phyloP scores from a whole-genome alignment of 2,888 invertebrate species.

The Callosobruchus maculatus region DNA sequence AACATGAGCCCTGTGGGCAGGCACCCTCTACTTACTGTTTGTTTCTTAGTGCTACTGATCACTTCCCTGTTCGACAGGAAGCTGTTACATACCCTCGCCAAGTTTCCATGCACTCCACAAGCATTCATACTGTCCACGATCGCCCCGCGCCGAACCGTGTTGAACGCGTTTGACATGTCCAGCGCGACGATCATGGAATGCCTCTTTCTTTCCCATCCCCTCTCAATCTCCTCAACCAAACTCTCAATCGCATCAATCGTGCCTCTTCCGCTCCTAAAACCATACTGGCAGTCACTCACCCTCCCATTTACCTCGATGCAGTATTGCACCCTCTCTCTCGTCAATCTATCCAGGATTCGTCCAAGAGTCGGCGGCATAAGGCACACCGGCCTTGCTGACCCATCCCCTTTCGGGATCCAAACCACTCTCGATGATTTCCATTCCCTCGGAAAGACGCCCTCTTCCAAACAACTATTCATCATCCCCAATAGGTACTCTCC shows the following conservation, averaged over 20 bases:
- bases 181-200: neutral
- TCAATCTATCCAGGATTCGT: neutral
- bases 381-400: neutral
- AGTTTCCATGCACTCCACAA: too few species aligned
- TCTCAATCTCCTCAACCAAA: neutral
- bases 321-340: too few species aligned
- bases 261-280: neutral
- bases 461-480: neutral
- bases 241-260: neutral
- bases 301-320: neutral
- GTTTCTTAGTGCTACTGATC: neutral
- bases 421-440: neutral
- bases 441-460: neutral
- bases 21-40: neutral
- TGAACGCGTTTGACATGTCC: neutral
- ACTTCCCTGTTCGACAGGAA: neutral
- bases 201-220: neutral
- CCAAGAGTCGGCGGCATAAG: neutral
- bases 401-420: neutral
- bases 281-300: neutral
- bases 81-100: neutral
- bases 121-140: neutral
- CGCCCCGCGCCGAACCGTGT: neutral
- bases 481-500: neutral
- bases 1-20: neutral